Evolutionary conservation across 2,888 invertebrate species (phyloP), one percentile per base, ranked within the genome.

Genomic region (Petrolisthes cinctipes): DNA sequence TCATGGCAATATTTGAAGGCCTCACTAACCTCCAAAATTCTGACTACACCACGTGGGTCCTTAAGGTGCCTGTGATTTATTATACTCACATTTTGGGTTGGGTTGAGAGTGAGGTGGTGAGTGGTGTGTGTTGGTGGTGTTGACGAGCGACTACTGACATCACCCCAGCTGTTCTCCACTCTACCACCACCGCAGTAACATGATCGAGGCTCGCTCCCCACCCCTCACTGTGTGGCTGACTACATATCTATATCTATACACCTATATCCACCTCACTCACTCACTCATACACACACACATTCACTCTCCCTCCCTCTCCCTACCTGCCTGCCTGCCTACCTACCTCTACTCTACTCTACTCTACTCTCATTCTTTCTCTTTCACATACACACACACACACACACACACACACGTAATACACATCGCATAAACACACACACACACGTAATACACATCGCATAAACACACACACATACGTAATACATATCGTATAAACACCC

Each of bases 251-350:
- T 76, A 83, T 76, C 23, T 76, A 83, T 83, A 53, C 61, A 83
- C 71, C 71, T 83, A 57, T 83, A 83, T 83, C 57, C 66, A 83
- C 51, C 61, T 20, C 80, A 37, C 54, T 51, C 82, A 66, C 82
- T 82, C 82, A 53, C 82, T 68, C 82, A n/a, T 78, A 51, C 79
- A 66, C 85, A 66, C 85, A 79, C 85, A 79, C 85, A 79, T 79
- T 85, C 79, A 68, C 85, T 85, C 85, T 79, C 85, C 79, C 85
- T 85, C 85, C 68, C 79, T 79, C 79, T 79, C 79, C 66, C 85
- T 79, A 51, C 79, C 78, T 84, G 78, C 78, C 78, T 84, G 76
- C 76, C 84, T 84, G 76, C 76, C 61, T 84, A 66, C 61, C 78
- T 83, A 56, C 53, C 66, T 78, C 84, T 78, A 20, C 61, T 51